phyloP scores from a whole-genome alignment of 2,113 vertebrate species.

The Puffinus mauretanicus region DNA sequence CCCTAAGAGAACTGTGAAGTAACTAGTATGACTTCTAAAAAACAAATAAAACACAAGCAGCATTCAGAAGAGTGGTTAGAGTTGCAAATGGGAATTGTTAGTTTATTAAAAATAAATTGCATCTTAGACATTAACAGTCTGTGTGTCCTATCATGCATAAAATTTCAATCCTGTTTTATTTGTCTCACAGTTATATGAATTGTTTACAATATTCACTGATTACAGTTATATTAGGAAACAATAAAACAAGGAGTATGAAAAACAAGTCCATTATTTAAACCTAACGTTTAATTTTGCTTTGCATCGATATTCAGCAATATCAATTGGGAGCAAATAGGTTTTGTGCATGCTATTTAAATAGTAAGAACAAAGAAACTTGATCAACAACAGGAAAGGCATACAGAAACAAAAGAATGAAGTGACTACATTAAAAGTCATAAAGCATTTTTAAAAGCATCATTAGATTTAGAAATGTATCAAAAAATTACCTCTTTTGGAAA shows the following conservation, averaged over 20 bases:
- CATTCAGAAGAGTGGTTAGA: constrained; percentile 3
- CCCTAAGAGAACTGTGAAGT: background rate
- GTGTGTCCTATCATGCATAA: constrained; percentile 43
- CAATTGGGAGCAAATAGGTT: constrained; percentile 20
- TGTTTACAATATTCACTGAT: constrained; percentile 62
- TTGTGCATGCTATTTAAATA: background rate
- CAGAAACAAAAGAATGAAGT: background rate
- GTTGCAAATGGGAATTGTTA: constrained; percentile 37
- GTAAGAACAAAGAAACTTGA: constrained; percentile 31
- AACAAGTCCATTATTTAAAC: constrained; percentile 57
- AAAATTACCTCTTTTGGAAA: constrained; percentile 1
- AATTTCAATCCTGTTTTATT: constrained; percentile 60
- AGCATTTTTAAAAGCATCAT: constrained; percentile 30
- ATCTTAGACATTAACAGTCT: constrained; percentile 23
- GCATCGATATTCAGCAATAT: constrained; percentile 18
- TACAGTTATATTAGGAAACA: constrained; percentile 56
- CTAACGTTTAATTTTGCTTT: constrained; percentile 53
- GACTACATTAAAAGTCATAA: background rate
- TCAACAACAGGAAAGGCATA: background rate
- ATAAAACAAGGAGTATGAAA: constrained; percentile 34
- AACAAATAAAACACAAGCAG: background rate
- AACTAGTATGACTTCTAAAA: background rate
- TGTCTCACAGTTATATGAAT: constrained; percentile 22
- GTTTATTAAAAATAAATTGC: constrained; percentile 62
- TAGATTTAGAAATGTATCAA: constrained; percentile 19